Evolutionary conservation across 2,888 invertebrate genomes (phyloP), one percentile per base, ranked within the genome.

Genomic region (Magallana nippona): DNA sequence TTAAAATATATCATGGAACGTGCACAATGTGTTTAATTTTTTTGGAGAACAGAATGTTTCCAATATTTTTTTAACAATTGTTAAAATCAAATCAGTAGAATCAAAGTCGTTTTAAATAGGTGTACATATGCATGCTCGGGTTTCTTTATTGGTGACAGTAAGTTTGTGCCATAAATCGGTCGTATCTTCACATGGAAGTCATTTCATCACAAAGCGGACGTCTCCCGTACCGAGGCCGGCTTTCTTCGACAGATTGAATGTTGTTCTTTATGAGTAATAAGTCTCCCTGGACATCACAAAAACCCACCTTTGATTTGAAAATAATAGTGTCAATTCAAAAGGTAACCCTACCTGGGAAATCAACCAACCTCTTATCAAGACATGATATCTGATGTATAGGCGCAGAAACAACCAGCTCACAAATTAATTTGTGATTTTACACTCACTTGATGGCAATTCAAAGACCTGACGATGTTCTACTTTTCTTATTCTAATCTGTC

Each of bases 341-440:
- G 71, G 71, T 71, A 71, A 71, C 27, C 10, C 71, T 71, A 71
- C 71, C 71, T 71, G 71, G 71, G 71, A 71, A 71, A 71, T 71
- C 71, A 71, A 71, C 32, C 32, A 71, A 71, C 11, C 71, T 71
- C 71, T 71, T 71, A 71, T 71, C 71, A 71, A 22, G 27, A 27
- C 71, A 13, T 2, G 15, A 15, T 8, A 71, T 71, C 71, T 71
- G 71, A 71, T 71, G 71, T 71, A 71, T 71, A 32, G 71, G 22
- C 44, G 44, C 44, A 44, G 10, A 44, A 44, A 44, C 44, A 44
- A 44, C 71, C 32, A 27, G 32, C 22, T 27, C 27, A 71, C 71
- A 71, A 60, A 71, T 71, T 71, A 71, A 71, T 71, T 71, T 27
- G 71, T 71, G 44, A 71, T 71, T 71, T 71, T 27, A 71, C 71